phyloP scores from a whole-genome alignment of 2,113 vertebrate species.

The Paramormyrops kingsleyae region DNA sequence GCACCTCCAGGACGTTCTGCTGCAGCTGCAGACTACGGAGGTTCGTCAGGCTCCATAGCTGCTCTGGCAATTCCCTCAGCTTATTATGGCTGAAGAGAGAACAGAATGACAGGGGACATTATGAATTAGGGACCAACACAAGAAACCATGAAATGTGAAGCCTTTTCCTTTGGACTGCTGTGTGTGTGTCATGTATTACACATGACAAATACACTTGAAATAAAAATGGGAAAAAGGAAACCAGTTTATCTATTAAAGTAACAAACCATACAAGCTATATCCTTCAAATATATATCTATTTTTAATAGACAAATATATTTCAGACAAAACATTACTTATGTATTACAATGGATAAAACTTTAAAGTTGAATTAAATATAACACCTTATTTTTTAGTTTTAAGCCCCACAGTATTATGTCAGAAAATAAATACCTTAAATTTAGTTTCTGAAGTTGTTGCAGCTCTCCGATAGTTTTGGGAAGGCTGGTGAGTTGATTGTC shows the following conservation, averaged over 20 bases:
- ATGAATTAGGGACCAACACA: neutral
- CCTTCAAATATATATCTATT: neutral
- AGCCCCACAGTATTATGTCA: neutral
- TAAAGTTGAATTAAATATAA: neutral
- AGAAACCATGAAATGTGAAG: neutral
- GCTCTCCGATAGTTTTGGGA: slow-evolving; percentile 71
- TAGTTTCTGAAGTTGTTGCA: slow-evolving; percentile 84
- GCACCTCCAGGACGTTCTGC: slow-evolving; percentile 70
- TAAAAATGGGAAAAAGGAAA: neutral
- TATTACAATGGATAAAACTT: neutral
- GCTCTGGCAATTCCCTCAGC: slow-evolving; percentile 67
- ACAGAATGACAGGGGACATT: neutral
- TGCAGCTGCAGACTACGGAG: slow-evolving; percentile 75
- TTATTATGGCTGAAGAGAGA: slow-evolving; percentile 78
- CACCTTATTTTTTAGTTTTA: neutral
- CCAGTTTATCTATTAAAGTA: neutral
- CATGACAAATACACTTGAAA: neutral
- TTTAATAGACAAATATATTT: neutral
- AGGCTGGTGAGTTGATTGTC: slow-evolving; percentile 82
- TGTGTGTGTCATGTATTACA: neutral
- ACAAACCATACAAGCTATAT: neutral
- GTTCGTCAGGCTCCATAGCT: slow-evolving; percentile 65
- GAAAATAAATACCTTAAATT: slow-evolving; percentile 27
- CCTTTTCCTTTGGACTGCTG: neutral
- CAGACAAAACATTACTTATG: neutral